These are phyloP conservation scores for Poeciliopsis turrubarensis DNA, from an alignment of 2,113 vertebrate genomes.

Conservation along the genomic window DNA sequence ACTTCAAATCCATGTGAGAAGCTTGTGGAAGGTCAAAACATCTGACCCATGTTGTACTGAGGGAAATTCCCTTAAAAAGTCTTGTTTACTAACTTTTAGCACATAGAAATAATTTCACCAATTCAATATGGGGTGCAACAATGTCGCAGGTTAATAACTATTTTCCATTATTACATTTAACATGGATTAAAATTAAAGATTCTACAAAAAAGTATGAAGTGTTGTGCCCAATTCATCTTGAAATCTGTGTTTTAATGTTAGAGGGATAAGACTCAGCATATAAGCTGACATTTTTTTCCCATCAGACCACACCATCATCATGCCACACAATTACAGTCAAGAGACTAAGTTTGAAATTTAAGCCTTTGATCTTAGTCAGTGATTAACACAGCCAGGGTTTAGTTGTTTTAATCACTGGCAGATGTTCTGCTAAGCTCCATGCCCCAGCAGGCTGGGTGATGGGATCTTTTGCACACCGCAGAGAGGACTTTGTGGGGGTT, in stretches of 20 bases:
- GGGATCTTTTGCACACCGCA: conserved; percentile 52
- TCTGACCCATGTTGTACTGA: too few relatives aligned
- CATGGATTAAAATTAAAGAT: not conserved
- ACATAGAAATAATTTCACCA: not conserved
- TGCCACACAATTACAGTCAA: conserved; percentile 54
- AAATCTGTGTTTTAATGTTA: conserved; percentile 19
- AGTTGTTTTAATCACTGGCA: conserved; percentile 71
- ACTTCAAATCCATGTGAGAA: too few relatives aligned
- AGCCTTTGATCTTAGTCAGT: conserved; percentile 70
- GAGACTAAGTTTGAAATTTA: conserved; percentile 63
- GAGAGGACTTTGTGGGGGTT: conserved; percentile 23
- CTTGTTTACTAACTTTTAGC: not conserved
- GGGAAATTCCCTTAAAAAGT: too few relatives aligned
- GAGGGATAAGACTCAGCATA: conserved; percentile 11
- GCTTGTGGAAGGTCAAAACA: too few relatives aligned
- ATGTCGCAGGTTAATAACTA: not conserved
- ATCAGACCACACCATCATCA: conserved; percentile 26
- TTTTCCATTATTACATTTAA: not conserved
- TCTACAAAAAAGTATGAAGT: not conserved
- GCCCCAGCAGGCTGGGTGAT: conserved; percentile 58
- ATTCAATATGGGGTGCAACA: not conserved
- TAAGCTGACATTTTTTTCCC: conserved; percentile 10
- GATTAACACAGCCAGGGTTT: conserved; percentile 70
- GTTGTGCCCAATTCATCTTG: not conserved
- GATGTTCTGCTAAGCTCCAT: conserved; percentile 66